Evolutionary conservation across 2,797 vertebrate species (phyloP).

Genomic region (Falco naumanni): DNA sequence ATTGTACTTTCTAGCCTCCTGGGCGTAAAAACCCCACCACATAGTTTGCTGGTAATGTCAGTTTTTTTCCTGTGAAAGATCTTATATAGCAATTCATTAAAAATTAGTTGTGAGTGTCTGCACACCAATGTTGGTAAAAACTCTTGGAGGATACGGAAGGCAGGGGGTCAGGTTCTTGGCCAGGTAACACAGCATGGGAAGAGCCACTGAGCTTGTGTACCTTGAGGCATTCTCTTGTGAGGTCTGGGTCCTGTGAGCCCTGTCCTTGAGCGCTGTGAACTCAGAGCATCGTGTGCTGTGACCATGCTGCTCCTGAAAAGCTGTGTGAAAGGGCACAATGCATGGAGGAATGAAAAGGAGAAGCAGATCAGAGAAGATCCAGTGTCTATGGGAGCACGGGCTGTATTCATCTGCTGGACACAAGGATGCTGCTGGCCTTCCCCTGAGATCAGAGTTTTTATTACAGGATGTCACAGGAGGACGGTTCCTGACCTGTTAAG

Average conservation of each 20-base stretch:
- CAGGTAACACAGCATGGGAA: background rate
- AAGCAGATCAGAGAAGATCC: background rate
- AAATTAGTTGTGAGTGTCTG: background rate
- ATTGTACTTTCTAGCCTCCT: background rate
- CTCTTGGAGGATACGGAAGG: background rate
- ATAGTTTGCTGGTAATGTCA: background rate
- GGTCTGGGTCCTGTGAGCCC: background rate
- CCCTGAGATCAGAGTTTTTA: background rate
- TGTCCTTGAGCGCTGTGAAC: background rate
- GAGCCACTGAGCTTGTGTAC: too few species aligned
- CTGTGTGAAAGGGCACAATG: too few species aligned
- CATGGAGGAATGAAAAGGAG: background rate
- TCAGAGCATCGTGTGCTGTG: accelerated
- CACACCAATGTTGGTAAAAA: background rate
- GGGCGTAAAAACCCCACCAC: background rate
- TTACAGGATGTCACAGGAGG: background rate
- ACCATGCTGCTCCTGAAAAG: background rate
- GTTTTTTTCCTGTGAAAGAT: background rate
- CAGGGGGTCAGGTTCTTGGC: background rate
- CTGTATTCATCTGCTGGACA: too few species aligned
- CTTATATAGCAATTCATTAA: background rate
- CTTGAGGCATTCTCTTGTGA: background rate
- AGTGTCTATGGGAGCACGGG: background rate
- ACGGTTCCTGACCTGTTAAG: background rate
- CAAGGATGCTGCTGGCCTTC: background rate